phyloP scores from a whole-genome alignment of 2,888 invertebrate genomes.

The Brachyptera risi region DNA sequence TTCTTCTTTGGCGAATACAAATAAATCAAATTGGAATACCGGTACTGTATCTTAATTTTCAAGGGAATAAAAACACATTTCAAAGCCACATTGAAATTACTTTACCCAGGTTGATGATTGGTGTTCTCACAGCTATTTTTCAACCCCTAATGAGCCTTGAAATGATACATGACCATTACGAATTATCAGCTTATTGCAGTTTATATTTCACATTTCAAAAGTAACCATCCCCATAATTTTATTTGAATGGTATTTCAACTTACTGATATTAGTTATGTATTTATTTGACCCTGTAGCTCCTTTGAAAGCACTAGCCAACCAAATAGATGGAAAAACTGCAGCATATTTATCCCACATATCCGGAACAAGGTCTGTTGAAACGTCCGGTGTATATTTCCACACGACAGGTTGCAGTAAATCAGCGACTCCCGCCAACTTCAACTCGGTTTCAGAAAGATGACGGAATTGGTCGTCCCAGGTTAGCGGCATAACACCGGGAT shows the following conservation, averaged over 20 bases:
- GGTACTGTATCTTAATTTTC: too few species aligned
- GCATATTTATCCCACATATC: conserved; percentile 53
- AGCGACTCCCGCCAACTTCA: conserved; percentile 47
- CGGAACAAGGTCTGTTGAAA: conserved; percentile 42
- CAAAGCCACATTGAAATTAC: too few species aligned
- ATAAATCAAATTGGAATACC: too few species aligned
- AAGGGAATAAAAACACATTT: too few species aligned
- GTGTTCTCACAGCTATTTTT: too few species aligned
- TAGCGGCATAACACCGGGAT: conserved; percentile 54
- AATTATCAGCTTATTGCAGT: too few species aligned
- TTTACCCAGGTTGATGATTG: too few species aligned
- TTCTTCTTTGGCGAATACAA: too few species aligned
- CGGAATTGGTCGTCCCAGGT: conserved; percentile 85
- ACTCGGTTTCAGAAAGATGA: conserved; percentile 48
- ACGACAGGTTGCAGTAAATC: conserved; percentile 59
- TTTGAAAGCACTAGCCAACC: conserved; percentile 83
- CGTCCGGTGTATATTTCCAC: conserved; percentile 61
- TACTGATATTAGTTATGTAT: conserved; percentile 51
- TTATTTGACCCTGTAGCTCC: conserved; percentile 59
- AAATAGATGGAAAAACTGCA: conserved; percentile 60
- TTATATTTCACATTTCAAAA: too few species aligned
- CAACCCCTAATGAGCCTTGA: too few species aligned
- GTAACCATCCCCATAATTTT: neutral
- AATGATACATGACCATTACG: too few species aligned
- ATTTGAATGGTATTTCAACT: conserved; percentile 26